Base-by-base conservation (phyloP, 2,888 invertebrate species). In the Sphaeridia pumilis region DNA sequence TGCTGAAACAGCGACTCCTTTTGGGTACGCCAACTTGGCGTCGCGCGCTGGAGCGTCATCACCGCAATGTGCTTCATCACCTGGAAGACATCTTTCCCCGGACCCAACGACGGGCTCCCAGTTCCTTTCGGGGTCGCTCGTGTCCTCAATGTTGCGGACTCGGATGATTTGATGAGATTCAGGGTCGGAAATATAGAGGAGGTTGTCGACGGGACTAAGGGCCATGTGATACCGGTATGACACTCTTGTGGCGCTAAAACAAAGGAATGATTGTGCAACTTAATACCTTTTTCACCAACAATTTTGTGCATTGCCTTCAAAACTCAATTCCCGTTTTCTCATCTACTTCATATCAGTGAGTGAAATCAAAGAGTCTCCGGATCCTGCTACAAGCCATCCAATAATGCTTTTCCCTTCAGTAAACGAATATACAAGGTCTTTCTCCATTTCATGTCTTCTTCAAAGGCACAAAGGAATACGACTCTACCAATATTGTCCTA, bases 211-310 rank as follows among this genome's bases (percentile, higher is more conserved):
- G 0, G 97, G 95, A 66, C 92, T 92, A 41, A 95, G 74, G 0
- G 94, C 90, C 80, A 98, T 87, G 74, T 94, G 93, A 71, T 95
- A 97, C 52, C 93, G 84, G 72, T 95, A 94, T 0, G 92, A 90
- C 0, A 94, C 92, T 66, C 90, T 79, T 1, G 90, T 88, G 22
- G 89, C 87, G 69, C 93, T 89, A 74, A 62, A 76, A 69, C 69
- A n/a, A n/a, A n/a, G n/a, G n/a, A n/a, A n/a, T n/a, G n/a, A n/a
- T n/a, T n/a, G n/a, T n/a, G n/a, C n/a, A n/a, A n/a, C n/a, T n/a
- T n/a, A n/a, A n/a, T n/a, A n/a, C n/a, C n/a, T n/a, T n/a, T n/a
- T n/a, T n/a, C n/a, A n/a, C n/a, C n/a, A n/a, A n/a, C n/a, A n/a
- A n/a, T n/a, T n/a, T n/a, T n/a, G n/a, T n/a, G n/a, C n/a, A n/a